Base-by-base conservation (phyloP, 2,888 invertebrate species). In the Stratiomys singularior region DNA sequence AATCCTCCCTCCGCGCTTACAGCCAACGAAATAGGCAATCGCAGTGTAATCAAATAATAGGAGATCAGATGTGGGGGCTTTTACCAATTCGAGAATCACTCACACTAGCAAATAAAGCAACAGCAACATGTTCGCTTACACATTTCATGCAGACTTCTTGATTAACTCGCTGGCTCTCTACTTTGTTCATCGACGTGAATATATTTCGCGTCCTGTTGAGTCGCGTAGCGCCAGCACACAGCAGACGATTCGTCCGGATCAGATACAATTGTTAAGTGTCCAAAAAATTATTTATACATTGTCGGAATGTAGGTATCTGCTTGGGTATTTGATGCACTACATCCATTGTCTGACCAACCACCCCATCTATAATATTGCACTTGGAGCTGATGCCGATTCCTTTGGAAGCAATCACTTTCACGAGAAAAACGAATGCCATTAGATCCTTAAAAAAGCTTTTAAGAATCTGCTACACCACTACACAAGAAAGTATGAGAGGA, bases 211-310 rank as follows among this genome's bases (percentile, higher is more conserved):
- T 69, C 46, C 69, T 69, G 47, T 69, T 69, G 27, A 21, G 47
- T 46, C 27, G 11, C 47, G 9, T 3, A 37, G 37, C 37, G 9
- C 30, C 1, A 46, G 13, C 2, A 25, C 3, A 5, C 23, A 21
- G 69, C 11, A 28, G 47, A 66, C 37, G 37, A 44, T 44, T 44
- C 9, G 21, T 30, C 25, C 46, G 18, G 13, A 47, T 0, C n/a
- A 7, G 47, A 46, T 47, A 15, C 46, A n/a, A 69, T 69, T 46
- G 69, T 69, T 69, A 69, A 69, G 47, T 69, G 47, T 69, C 47
- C 47, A 69, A 44, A 46, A 47, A 21, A 21, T 46, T 47, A 69
- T 69, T 69, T 69, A 47, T 46, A 47, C 47, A 47, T 47, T 69
- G 21, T 30, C 25, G 25, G 21, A 46, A 15, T 47, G 69, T 69